Base-by-base conservation (phyloP, 2,113 vertebrate genomes). In the Butorides virescens region DNA sequence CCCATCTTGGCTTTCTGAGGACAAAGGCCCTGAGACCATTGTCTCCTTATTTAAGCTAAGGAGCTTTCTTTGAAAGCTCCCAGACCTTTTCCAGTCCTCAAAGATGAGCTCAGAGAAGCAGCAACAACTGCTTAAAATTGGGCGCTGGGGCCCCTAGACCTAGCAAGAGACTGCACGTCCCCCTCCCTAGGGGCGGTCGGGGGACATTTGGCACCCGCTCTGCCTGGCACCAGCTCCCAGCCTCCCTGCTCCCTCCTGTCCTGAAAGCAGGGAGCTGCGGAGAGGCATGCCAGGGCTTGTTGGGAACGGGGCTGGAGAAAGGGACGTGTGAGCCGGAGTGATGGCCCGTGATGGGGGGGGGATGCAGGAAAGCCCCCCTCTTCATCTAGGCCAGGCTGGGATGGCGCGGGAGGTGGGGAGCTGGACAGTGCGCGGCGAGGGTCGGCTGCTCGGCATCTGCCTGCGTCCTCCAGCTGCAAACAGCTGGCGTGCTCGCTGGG, bases 231-330 rank as follows among this genome's bases (percentile, higher is more conserved):
- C 70, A 49, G 29, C 13, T 95, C 42, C 30, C 74, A 65, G 23
- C 32, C 62, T 82, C n/a, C 32, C 66, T 26, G 12, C 36, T 71
- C 42, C 20, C 55, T 72, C 63, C 61, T 44, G 34, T 42, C 39
- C 77, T 4, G 2, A 61, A 52, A 65, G 71, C 0, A 0, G 37
- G 25, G 0, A 1, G 50, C 68, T 73, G 61, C 0, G 2, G 42
- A 59, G 61, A 61, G 66, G 13, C 87, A 26, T 9, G 10, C 36
- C 11, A 4, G 86, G 74, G 22, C 70, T 87, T 46, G 32, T 27
- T 52, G 79, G 68, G 76, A 85, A 0, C 3, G 1, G n/a, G 75
- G 65, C 32, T 77, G 92, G 58, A 63, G 58, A 53, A 75, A 50
- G 71, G 58, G 86, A 19, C 1, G 5, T 42, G 74, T 30, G 83